phyloP scores from a whole-genome alignment of 2,113 vertebrate genomes.

The Rhagologus leucostigma region DNA sequence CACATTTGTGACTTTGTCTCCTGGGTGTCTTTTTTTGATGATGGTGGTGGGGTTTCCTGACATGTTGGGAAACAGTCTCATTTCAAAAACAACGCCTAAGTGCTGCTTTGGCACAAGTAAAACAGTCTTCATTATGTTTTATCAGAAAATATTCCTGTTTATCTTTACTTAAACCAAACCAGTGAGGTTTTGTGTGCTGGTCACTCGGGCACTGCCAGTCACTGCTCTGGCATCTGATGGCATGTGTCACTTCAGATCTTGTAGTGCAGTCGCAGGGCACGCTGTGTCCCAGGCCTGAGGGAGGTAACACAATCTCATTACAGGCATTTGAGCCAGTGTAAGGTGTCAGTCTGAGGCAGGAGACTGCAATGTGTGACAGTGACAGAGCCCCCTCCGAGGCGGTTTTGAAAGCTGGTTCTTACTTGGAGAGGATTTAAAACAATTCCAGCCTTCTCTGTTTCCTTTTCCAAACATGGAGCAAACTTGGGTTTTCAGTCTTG shows the following conservation, averaged over 20 bases:
- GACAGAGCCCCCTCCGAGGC: fast-evolving
- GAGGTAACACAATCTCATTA: neutral
- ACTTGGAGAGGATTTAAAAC: neutral
- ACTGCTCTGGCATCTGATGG: neutral
- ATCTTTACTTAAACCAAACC: neutral
- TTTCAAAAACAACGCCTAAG: neutral
- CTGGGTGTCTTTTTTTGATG: neutral
- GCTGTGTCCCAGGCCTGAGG: neutral
- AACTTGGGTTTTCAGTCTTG: neutral
- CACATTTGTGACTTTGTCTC: neutral
- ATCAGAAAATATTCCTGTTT: neutral
- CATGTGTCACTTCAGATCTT: neutral
- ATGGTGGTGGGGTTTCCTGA: neutral
- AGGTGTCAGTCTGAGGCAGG: neutral
- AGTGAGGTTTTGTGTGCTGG: neutral
- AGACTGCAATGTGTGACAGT: neutral
- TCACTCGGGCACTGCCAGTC: neutral
- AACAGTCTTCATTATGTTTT: neutral
- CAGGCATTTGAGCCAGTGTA: neutral
- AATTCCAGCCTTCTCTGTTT: neutral
- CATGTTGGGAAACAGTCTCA: neutral
- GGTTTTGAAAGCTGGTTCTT: neutral
- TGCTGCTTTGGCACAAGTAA: neutral
- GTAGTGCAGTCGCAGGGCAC: fast-evolving
- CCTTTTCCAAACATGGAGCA: neutral